Evolutionary conservation across 2,888 invertebrate genomes (phyloP), one percentile per base, ranked within the genome.

Genomic region (Watsonalla cultraria): DNA sequence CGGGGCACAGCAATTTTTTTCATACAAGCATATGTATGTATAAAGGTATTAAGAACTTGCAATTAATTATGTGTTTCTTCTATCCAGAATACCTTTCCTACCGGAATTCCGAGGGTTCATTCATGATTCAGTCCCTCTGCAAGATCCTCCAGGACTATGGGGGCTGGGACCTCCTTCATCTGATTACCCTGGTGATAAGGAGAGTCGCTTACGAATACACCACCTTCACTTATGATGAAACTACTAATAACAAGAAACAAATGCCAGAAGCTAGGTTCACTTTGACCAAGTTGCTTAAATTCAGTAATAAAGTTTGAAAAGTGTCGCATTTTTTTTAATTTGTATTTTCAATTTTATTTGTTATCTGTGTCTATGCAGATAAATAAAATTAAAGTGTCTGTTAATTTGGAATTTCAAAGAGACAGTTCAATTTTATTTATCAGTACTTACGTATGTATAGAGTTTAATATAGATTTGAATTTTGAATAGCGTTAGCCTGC

Each of bases 81-180:
- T 47, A 62, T 64, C 15, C 75, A 86, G 86, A 80, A 54, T 72
- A 72, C 57, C 59, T 78, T 0, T 79, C 83, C 0, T 86, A 73
- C 58, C 68, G 86, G 34, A 79, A 83, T 48, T 13, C 13, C 0
- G 53, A 69, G 7, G 86, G 86, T 0, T 83, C 85, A 2, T 86
- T 85, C 78, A 58, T 86, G 68, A 77, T 86, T 7, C 86, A 85
- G 60, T 79, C 82, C 39, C 68, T 86, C 0, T 86, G 86, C 60
- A 54, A 76, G 14, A 65, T 79, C 5, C 62, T 86, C 6, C 56
- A 70, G 45, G 58, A 73, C 45, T 65, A 73, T 51, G 51, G 65
- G 0, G 54, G 64, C 0, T 50, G 72, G 52, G 85, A 86, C 51
- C 64, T 86, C 2, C 67, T 84, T 5, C 82, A 80, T 47, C 70